Evolutionary conservation across 2,888 invertebrate genomes (phyloP).

Genomic region (Diarsia rubi): DNA sequence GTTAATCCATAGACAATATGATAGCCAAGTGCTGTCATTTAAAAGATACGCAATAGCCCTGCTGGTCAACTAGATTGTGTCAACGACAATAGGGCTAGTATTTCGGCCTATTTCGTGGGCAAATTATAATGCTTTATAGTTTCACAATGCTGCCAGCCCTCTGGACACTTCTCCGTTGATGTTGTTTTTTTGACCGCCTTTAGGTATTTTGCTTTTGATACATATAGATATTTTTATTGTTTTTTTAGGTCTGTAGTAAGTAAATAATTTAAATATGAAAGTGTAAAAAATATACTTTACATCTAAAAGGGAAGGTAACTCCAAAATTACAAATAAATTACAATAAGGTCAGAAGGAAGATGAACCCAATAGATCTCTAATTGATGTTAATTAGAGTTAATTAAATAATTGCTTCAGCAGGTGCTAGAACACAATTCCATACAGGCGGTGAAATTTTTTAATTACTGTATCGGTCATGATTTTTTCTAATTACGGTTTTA

Average conservation of each 20-base stretch:
- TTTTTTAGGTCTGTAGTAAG: neutral
- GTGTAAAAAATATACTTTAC: neutral
- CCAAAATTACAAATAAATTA: neutral
- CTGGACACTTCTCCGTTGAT: too few relatives aligned
- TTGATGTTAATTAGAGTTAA: neutral
- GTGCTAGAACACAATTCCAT: neutral
- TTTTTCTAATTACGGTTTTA: constrained; percentile 12
- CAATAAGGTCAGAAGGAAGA: neutral
- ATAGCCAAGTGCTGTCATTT: too few relatives aligned
- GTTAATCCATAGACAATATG: too few relatives aligned
- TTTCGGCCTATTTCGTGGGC: too few relatives aligned
- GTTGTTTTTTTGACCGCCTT: too few relatives aligned
- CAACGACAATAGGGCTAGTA: too few relatives aligned
- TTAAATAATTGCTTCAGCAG: neutral
- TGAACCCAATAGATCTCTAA: neutral
- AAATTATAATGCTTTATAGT: too few relatives aligned
- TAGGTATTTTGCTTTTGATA: too few relatives aligned
- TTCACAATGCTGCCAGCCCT: too few relatives aligned
- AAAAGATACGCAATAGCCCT: too few relatives aligned
- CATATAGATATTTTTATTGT: too few relatives aligned
- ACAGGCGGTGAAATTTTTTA: neutral
- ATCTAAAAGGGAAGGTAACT: neutral
- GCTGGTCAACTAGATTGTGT: too few relatives aligned
- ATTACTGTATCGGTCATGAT: neutral
- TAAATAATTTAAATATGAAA: neutral